Base-by-base conservation (phyloP, 2,113 vertebrate genomes). In the Pterocles gutturalis region DNA sequence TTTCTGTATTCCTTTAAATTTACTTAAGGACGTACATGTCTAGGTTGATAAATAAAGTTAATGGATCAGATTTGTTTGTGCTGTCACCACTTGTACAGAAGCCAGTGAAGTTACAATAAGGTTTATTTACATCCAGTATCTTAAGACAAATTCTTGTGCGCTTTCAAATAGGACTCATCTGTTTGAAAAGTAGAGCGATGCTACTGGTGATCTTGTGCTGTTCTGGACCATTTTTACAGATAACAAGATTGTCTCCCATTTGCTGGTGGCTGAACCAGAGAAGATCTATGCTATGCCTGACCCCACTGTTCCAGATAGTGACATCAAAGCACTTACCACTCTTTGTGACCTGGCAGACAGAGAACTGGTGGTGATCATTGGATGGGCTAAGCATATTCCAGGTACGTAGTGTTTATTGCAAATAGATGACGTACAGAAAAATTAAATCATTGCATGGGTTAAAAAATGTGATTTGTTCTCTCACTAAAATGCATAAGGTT, bases 251-350 rank as follows among this genome's bases (percentile, higher is more conserved):
- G 99, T 99, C 97, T 99, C 99, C 94, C 99, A 99, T 98, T 98
- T 99, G 98, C 98, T 99, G 98, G 99, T 99, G 98, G 99, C 99
- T 72, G 99, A 99, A 97, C 99, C 99, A 64, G 99, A 99, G 98
- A 99, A 99, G 99, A 99, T 99, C 98, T 99, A 99, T 92, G 99
- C 99, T 97, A 99, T 99, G 99, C 99, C 99, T 60, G 99, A 99
- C 98, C 99, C 99, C 48, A 99, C 99, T 51, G 99, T 99, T 96
- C 99, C 99, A 8, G 99, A 99, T 98, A 99, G 99, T 81, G 99
- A 99, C 98, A 99, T 99, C 98, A 99, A 99, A 98, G 99, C 99
- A 70, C 99, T 99, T 95, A 99, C 99, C 55, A 99, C 99, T 72
- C 99, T 99, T 96, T 99, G 99, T 84, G 99, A 99, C 98, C 98